phyloP scores from a whole-genome alignment of 2,888 invertebrate genomes.

The Griposia aprilina region DNA sequence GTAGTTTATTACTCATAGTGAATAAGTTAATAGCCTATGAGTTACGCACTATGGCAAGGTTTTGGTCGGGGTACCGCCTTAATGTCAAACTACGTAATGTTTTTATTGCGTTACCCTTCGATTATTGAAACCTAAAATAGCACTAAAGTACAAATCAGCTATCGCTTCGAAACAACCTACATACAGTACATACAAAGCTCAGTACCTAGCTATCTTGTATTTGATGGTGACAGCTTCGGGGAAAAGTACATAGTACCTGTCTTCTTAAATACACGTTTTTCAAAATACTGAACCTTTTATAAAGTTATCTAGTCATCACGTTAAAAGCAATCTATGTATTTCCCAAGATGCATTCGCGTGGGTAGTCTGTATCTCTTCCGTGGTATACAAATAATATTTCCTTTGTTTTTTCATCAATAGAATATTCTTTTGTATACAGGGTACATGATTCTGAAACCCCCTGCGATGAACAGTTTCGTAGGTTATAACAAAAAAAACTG shows the following conservation, averaged over 20 bases:
- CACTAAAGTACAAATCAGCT: background rate
- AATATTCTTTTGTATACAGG: background rate
- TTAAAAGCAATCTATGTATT: conserved; percentile 23
- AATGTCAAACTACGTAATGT: background rate
- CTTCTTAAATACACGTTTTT: background rate
- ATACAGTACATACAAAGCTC: background rate
- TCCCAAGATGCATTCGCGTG: conserved; percentile 2
- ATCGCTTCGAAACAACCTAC: background rate
- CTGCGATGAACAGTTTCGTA: too few species aligned
- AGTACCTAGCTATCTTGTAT: background rate
- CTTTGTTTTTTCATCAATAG: background rate
- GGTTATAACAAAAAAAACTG: too few species aligned
- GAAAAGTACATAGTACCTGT: background rate
- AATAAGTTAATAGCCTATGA: too few species aligned
- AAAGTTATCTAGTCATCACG: background rate
- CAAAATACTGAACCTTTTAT: conserved; percentile 4
- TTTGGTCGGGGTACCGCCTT: too few species aligned
- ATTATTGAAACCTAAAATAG: background rate
- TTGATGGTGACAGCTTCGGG: background rate
- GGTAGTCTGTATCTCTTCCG: background rate
- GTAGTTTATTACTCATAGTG: too few species aligned
- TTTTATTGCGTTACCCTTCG: background rate
- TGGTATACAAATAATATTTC: background rate
- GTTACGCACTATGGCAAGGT: too few species aligned
- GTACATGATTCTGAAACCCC: too few species aligned